phyloP scores from a whole-genome alignment of 2,113 vertebrate genomes.

The Eira barbara region DNA sequence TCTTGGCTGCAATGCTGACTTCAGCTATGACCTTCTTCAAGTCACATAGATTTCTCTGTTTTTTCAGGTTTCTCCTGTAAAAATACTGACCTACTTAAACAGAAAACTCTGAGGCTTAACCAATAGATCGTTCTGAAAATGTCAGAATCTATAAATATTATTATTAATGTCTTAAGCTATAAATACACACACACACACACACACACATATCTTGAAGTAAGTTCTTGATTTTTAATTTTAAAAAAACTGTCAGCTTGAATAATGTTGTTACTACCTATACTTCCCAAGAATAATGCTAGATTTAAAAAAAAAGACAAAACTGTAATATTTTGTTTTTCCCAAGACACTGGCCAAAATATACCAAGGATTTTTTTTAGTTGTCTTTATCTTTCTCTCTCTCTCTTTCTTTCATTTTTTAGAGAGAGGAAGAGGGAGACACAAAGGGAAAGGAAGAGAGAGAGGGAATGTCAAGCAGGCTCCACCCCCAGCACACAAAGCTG shows the following conservation, averaged over 20 bases:
- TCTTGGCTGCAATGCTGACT: not conserved
- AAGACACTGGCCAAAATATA: slow-evolving; percentile 41
- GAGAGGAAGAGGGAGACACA: not conserved
- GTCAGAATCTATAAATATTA: not conserved
- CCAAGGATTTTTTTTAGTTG: not conserved
- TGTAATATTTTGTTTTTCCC: not conserved
- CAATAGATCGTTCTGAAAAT: slow-evolving; percentile 28
- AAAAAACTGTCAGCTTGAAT: not conserved
- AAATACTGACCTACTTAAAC: slow-evolving; percentile 43
- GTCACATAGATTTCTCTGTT: slow-evolving; percentile 2
- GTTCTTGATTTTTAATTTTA: not conserved
- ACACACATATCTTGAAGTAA: not conserved
- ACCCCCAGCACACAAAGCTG: not conserved
- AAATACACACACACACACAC: not conserved
- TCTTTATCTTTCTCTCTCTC: not conserved
- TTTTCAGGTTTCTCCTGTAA: not conserved
- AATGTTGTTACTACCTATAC: not conserved
- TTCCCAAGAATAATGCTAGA: not conserved
- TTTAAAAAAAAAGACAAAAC: not conserved
- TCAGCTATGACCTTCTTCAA: slow-evolving; percentile 18
- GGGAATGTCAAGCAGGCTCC: not conserved
- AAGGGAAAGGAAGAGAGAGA: not conserved
- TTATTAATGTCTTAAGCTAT: not conserved
- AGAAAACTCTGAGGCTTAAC: not conserved
- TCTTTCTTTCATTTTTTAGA: not conserved